Evolutionary conservation across 2,797 vertebrate genomes (phyloP), one percentile per base, ranked within the genome.

Genomic region (Mycteria americana): DNA sequence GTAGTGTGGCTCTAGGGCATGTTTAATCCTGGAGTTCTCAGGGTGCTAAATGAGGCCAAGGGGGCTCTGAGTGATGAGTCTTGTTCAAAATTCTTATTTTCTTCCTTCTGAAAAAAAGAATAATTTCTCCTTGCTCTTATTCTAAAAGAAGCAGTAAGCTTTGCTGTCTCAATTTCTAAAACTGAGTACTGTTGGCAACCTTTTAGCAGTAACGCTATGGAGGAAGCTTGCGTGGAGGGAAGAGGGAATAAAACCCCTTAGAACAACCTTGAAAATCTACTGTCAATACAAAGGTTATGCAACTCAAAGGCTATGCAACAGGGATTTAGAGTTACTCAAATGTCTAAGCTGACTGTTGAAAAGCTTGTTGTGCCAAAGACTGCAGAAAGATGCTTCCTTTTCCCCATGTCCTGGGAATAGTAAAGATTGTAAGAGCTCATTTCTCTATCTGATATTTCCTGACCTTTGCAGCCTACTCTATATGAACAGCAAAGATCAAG

Each of bases 371-470:
- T 94, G 85, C 72, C 89, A 28, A 84, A 85, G 92, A 31, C 59
- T 31, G 35, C 68, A 17, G 93, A 7, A 79, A 74, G 48, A 79
- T 57, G 78, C 78, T 89, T 48, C 78, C 41, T 78, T 37, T 89
- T 60, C 37, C 22, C 24, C 18, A 8, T 27, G 18, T 22, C 60
- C 73, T 72, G 94, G 86, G 86, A 90, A 31, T 37, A 72, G 76
- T 8, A 24, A 62, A 50, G 65, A 84, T 50, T 76, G 62, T 75
- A 53, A 81, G 69, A 92, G 65, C 84, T 93, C 77, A 72, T 87
- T 96, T 92, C 77, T 91, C 84, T 72, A 59, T 50, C 91, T 86
- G 94, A 43, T 94, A n/a, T 84, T 94, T 81, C 77, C 86, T 92
- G 80, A 95, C 89, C 94, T 97, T 91, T 92, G 65, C n/a, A 74